Base-by-base conservation (phyloP, 2,113 vertebrate genomes). In the Rhodinocichla rosea region DNA sequence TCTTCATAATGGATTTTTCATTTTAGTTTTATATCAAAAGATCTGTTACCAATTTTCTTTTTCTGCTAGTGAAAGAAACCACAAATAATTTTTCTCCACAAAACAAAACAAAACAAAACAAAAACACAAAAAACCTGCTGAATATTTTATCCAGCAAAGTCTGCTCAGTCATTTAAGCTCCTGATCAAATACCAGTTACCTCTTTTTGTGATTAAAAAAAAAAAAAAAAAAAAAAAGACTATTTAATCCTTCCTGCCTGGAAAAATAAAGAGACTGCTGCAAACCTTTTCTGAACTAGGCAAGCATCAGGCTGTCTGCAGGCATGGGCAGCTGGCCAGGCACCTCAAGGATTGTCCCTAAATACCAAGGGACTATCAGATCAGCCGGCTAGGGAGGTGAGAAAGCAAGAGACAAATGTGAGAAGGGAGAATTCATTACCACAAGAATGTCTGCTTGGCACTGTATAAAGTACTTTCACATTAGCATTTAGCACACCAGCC, bases 401-500 rank as follows among this genome's bases (percentile, higher is more conserved):
- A 96, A 97, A 83, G 69, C 39, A 75, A 24, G 44, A 93, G 71
- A 74, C 5, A 1, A 92, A 77, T 11, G 60, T 87, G 85, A 94
- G 79, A 84, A 80, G 56, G 57, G 57, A 91, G 87, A 95, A 92
- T 78, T 96, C 80, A 86, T 87, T 96, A 94, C 84, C 91, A 95
- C 75, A 91, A 90, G 90, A 91, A 93, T 92, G 85, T 95, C 92
- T 95, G 60, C 64, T 92, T 96, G 91, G 94, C 90, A 79, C 64
- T 74, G 81, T 89, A 85, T 89, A 92, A 96, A 95, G 81, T 85
- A 94, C 83, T 92, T 94, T 86, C 59, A 64, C 92, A 90, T 96
- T 97, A 96, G 86, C 93, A 91, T 95, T 97, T 97, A 94, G 84
- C 92, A 80, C 90, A 88, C 69, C 94, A 97, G 87, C 70, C 90